Evolutionary conservation across 2,113 vertebrate species (phyloP).

Genomic region (Varanus salvator): DNA sequence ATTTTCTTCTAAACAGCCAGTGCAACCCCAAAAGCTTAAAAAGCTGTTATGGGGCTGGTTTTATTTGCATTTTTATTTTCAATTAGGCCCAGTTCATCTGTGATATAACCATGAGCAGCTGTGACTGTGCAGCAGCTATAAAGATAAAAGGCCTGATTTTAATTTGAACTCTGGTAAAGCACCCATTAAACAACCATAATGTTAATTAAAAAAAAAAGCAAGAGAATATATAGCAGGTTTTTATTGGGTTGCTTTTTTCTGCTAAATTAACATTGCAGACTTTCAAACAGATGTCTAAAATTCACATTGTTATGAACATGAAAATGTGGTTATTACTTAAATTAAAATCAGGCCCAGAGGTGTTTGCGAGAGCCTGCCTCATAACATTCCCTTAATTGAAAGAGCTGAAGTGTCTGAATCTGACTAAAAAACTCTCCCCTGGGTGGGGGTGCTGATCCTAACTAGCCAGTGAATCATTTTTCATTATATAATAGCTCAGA

Average conservation of each 20-base stretch:
- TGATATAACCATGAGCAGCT: slow-evolving; percentile 82
- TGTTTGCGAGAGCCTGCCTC: slow-evolving; percentile 74
- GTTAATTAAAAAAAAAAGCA: slow-evolving; percentile 79
- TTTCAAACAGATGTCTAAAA: slow-evolving; percentile 85
- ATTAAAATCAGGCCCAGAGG: slow-evolving; percentile 82
- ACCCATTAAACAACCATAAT: slow-evolving; percentile 82
- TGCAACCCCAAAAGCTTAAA: slow-evolving; percentile 53
- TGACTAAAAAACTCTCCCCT: slow-evolving; percentile 51
- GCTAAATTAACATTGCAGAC: slow-evolving; percentile 83
- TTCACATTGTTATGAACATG: slow-evolving; percentile 81
- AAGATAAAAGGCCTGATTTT: slow-evolving; percentile 86
- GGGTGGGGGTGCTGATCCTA: slow-evolving; percentile 57
- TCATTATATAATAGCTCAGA: slow-evolving; percentile 23
- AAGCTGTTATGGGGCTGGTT: slow-evolving; percentile 74
- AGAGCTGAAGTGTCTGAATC: slow-evolving; percentile 58
- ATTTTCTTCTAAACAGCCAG: slow-evolving; percentile 56
- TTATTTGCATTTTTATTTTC: slow-evolving; percentile 86
- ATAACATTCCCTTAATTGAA: slow-evolving; percentile 75
- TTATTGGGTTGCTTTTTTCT: slow-evolving; percentile 75
- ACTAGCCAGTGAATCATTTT: slow-evolving; percentile 40
- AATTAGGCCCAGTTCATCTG: slow-evolving; percentile 82
- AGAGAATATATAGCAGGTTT: slow-evolving; percentile 76
- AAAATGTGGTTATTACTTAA: slow-evolving; percentile 84
- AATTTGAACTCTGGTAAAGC: slow-evolving; percentile 83
- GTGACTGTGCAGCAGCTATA: slow-evolving; percentile 72